These are phyloP conservation scores for Episyrphus balteatus DNA, from an alignment of 1,140 invertebrate genomes.

Conservation along the genomic window DNA sequence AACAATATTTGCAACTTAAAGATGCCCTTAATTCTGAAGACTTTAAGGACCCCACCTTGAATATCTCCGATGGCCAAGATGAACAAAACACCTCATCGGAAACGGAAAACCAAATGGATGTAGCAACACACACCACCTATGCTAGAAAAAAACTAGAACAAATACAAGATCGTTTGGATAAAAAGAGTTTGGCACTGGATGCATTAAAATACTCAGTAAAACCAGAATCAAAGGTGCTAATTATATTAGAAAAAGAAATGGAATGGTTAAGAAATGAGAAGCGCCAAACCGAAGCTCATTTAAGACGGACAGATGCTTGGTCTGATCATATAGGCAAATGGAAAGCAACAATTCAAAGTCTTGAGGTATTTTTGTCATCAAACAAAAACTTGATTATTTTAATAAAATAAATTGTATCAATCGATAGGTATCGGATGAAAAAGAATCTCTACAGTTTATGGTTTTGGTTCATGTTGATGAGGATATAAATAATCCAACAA, in stretches of 20 bases:
- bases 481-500: conserved; percentile 34
- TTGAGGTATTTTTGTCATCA: conserved; percentile 47
- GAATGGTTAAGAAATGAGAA: conserved; percentile 68
- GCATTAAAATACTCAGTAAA: conserved; percentile 63
- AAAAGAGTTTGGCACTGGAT: conserved; percentile 68
- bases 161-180: conserved; percentile 64
- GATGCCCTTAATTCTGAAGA: conserved; percentile 59
- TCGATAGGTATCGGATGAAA: conserved; percentile 58
- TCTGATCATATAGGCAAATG: conserved; percentile 76
- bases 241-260: conserved; percentile 69
- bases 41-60: conserved; percentile 35
- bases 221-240: conserved; percentile 62
- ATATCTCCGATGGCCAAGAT: conserved; percentile 37
- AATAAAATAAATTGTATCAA: no score
- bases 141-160: conserved; percentile 70
- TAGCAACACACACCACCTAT: conserved; percentile 72
- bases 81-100: not conserved
- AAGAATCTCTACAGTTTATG: conserved; percentile 68
- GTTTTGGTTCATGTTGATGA: conserved; percentile 68
- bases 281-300: conserved; percentile 65
- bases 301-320: conserved; percentile 79
- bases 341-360: conserved; percentile 70
- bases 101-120: conserved; percentile 38
- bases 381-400: not conserved
- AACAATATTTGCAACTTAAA: conserved; percentile 68